These are phyloP conservation scores for Andrena hattorfiana DNA, from an alignment of 2,888 invertebrate species.

Conservation along the genomic window DNA sequence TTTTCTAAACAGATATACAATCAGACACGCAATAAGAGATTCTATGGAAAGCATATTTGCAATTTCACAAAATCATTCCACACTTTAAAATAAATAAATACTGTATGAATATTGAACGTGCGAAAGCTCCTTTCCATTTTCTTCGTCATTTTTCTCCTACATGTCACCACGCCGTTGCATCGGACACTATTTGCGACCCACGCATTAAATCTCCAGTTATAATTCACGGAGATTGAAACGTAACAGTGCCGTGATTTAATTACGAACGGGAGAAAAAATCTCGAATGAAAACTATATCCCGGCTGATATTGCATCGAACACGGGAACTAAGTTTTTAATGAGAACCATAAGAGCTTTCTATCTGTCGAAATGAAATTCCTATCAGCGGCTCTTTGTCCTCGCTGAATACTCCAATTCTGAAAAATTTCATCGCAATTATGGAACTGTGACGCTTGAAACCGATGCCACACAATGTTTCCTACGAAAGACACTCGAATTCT, in stretches of 20 bases:
- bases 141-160: neutral
- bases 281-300: constrained; percentile 18
- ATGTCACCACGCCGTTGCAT: neutral
- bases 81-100: too few relatives aligned
- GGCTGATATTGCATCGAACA: constrained; percentile 22
- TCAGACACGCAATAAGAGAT: too few relatives aligned
- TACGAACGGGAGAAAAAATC: constrained; percentile 19
- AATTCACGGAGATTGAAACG: constrained; percentile 32
- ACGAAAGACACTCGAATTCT: neutral
- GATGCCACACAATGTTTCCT: neutral
- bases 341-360: constrained; percentile 7
- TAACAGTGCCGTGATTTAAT: constrained; percentile 25
- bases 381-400: neutral
- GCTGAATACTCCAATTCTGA: neutral
- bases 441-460: neutral
- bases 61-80: too few relatives aligned
- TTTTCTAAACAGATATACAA: too few relatives aligned
- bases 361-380: constrained; percentile 16
- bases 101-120: too few relatives aligned
- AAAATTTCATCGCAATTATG: neutral
- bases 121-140: neutral
- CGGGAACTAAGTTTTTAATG: constrained; percentile 39
- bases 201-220: constrained; percentile 12
- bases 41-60: too few relatives aligned
- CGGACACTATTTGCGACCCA: neutral